These are phyloP conservation scores for Caenorhabditis tropicalis DNA, from an alignment of 1,140 invertebrate species.

Conservation along the genomic window DNA sequence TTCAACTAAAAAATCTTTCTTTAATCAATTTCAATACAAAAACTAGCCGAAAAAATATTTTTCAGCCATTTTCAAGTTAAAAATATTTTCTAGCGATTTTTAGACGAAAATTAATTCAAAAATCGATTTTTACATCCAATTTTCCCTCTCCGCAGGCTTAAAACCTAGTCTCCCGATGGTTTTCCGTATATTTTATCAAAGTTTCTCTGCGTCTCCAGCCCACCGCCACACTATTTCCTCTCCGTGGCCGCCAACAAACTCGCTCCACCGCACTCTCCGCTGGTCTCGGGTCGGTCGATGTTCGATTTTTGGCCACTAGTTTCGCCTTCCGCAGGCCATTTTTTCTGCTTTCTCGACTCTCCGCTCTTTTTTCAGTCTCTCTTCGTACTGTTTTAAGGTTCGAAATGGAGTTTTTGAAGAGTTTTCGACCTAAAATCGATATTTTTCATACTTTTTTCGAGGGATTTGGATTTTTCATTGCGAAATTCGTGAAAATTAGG, in stretches of 20 bases:
- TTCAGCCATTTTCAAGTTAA: too few relatives aligned
- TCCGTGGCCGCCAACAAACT: neutral
- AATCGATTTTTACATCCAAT: neutral
- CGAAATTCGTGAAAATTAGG: neutral
- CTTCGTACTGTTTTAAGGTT: too few relatives aligned
- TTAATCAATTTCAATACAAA: too few relatives aligned
- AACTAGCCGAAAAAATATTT: too few relatives aligned
- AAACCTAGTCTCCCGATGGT: neutral
- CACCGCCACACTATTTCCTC: neutral
- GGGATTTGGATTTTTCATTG: neutral
- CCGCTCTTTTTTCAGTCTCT: neutral
- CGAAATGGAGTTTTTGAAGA: too few relatives aligned
- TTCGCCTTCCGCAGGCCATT: neutral
- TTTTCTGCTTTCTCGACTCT: neutral
- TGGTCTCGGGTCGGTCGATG: conserved; percentile 1
- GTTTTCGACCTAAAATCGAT: too few relatives aligned
- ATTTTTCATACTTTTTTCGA: too few relatives aligned
- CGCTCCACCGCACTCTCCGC: neutral
- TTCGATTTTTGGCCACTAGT: conserved; percentile 38
- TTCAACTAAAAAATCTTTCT: too few relatives aligned
- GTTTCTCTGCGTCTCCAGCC: neutral
- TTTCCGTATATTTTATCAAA: neutral
- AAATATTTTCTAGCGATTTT: too few relatives aligned
- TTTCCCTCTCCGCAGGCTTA: too few relatives aligned
- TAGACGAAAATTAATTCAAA: too few relatives aligned